Percentiles rank a stretch among this genome's conserved stretches.
Evolutionary conservation across 2,113 vertebrate genomes (phyloP).

Genomic region (Gymnogyps californianus): DNA sequence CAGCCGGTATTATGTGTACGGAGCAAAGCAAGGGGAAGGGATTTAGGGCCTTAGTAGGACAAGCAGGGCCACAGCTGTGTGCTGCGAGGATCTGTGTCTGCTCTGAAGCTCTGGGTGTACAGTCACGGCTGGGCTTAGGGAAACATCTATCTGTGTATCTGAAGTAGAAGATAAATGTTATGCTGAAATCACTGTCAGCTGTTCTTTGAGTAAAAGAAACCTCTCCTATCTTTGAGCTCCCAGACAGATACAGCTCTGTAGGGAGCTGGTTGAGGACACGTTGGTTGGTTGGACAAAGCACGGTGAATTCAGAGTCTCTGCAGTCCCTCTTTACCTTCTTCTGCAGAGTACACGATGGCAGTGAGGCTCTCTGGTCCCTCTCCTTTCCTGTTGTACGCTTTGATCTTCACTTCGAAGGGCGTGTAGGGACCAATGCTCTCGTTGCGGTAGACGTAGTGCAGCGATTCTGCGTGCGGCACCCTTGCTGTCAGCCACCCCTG

Average conservation of each 20-base stretch:
- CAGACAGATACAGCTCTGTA: not conserved
- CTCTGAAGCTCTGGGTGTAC: not conserved
- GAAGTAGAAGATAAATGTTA: not conserved
- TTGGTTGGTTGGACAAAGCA: not conserved
- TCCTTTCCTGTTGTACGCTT: conserved; percentile 88
- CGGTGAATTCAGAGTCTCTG: fast-evolving
- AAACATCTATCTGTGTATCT: not conserved
- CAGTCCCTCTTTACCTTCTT: conserved; percentile 81
- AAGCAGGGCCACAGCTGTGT: not conserved
- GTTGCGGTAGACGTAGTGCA: conserved; percentile 89
- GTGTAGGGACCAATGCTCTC: conserved; percentile 85
- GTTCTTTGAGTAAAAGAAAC: not conserved
- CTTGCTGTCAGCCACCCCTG: conserved; percentile 75
- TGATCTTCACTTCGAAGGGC: conserved; percentile 93
- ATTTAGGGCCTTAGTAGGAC: not conserved
- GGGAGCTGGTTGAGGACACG: not conserved
- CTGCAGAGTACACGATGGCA: conserved; percentile 86
- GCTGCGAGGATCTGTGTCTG: not conserved
- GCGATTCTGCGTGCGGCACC: conserved; percentile 84
- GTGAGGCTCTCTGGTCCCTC: conserved; percentile 92
- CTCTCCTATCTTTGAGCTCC: not conserved
- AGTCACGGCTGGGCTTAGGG: not conserved
- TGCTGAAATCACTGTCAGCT: not conserved
- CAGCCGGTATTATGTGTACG: not conserved
- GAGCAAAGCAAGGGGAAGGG: not conserved